These are phyloP conservation scores for Malacoctenus gilli DNA, from an alignment of 2,797 vertebrate species.

Conservation along the genomic window DNA sequence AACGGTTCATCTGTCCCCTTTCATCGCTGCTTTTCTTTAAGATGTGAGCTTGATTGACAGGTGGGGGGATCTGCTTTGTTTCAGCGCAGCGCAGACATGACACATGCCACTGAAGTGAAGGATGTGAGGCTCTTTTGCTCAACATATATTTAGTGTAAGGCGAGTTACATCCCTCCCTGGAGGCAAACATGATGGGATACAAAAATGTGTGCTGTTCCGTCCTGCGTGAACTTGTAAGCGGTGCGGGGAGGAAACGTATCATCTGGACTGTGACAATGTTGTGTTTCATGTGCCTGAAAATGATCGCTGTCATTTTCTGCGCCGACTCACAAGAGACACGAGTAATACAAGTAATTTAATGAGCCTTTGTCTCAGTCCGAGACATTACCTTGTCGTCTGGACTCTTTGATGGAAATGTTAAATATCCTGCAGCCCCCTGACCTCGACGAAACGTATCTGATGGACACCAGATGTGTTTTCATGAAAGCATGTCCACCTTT, in stretches of 20 bases:
- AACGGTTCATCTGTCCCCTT: conserved; percentile 43
- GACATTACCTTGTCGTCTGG: conserved; percentile 70
- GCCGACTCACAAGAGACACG: conserved; percentile 48
- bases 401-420: conserved; percentile 69
- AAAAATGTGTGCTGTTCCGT: conserved; percentile 40
- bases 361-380: conserved; percentile 52
- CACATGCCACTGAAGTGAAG: conserved; percentile 39
- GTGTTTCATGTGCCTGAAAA: conserved; percentile 46
- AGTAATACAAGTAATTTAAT: conserved; percentile 61
- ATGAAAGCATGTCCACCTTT: conserved; percentile 41
- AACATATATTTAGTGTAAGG: conserved; percentile 44
- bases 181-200: conserved; percentile 34
- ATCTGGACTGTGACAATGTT: conserved; percentile 36
- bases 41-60: conserved; percentile 55
- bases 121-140: conserved; percentile 27
- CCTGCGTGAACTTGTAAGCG: conserved; percentile 38
- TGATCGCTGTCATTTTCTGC: conserved; percentile 56
- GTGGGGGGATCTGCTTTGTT: conserved; percentile 46
- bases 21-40: conserved; percentile 32
- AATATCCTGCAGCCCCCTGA: conserved; percentile 62
- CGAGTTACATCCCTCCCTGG: conserved; percentile 29
- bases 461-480: conserved; percentile 68
- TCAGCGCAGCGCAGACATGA: conserved; percentile 52
- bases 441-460: conserved; percentile 42
- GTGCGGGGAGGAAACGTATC: conserved; percentile 33